Evolutionary conservation across 2,797 vertebrate genomes (phyloP).

Genomic region (Lycodopsis pacificus): DNA sequence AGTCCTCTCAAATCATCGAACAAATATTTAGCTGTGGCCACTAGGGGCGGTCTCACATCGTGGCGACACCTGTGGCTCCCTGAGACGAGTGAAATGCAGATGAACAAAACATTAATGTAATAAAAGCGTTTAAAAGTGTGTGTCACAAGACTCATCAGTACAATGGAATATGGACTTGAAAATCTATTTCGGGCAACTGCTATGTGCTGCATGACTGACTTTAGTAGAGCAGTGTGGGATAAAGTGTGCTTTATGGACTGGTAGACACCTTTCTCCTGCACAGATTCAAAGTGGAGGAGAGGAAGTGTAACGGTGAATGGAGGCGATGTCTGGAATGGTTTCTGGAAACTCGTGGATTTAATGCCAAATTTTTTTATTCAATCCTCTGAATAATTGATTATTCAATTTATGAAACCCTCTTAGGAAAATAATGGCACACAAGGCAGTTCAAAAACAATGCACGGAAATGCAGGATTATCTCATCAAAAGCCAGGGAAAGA

Average conservation of each 20-base stretch:
- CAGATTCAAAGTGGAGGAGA: background rate
- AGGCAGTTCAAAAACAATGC: background rate
- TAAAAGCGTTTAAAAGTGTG: constrained; percentile 6
- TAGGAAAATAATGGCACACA: background rate
- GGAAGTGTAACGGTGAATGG: background rate
- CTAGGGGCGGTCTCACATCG: constrained; percentile 18
- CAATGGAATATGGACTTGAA: constrained; percentile 18
- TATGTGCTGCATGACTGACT: background rate
- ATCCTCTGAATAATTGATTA: background rate
- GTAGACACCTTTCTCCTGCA: background rate
- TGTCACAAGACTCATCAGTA: background rate
- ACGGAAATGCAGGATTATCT: background rate
- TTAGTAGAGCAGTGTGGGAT: background rate
- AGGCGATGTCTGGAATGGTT: background rate
- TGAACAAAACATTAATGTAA: background rate
- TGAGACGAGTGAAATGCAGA: constrained; percentile 6
- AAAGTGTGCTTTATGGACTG: background rate
- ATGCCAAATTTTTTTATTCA: background rate
- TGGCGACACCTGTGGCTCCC: background rate
- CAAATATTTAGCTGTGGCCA: background rate
- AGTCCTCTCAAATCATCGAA: background rate
- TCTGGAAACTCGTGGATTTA: background rate
- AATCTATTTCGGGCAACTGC: background rate
- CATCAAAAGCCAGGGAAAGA: constrained; percentile 5
- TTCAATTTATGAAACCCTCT: background rate